Percentiles rank a stretch among this genome's conserved stretches.
These are phyloP conservation scores for Progne subis DNA, from an alignment of 2,113 vertebrate genomes.

Conservation along the genomic window DNA sequence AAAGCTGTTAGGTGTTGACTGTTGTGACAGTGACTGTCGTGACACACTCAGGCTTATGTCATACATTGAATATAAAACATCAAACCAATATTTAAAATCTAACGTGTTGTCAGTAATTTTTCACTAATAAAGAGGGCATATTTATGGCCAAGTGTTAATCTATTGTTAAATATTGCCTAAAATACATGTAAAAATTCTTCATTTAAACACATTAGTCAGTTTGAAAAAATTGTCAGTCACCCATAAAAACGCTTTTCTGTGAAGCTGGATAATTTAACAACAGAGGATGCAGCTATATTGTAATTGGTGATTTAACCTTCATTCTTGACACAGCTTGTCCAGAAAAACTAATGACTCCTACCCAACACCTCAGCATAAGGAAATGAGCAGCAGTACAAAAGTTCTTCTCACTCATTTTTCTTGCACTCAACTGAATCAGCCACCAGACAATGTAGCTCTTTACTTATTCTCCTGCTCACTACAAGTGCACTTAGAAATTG, in stretches of 20 bases:
- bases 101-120: not conserved
- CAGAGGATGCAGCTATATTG: not conserved
- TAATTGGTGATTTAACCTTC: not conserved
- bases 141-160: not conserved
- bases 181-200: not conserved
- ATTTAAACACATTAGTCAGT: not conserved
- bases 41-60: not conserved
- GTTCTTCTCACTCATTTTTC: not conserved
- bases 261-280: not conserved
- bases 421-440: not conserved
- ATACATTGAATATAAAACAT: not conserved
- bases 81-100: not conserved
- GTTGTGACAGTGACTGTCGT: not conserved
- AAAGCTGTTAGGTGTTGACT: not conserved
- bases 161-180: not conserved
- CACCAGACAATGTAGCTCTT: not conserved
- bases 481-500: not conserved
- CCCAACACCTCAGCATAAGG: not conserved
- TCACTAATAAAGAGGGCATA: not conserved
- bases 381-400: not conserved
- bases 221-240: not conserved
- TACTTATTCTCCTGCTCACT: not conserved
- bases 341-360: not conserved
- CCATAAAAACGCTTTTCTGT: not conserved
- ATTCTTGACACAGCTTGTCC: not conserved